Evolutionary conservation across 1,140 invertebrate genomes (phyloP), one percentile per base, ranked within the genome.

Genomic region (Microplitis mediator): DNA sequence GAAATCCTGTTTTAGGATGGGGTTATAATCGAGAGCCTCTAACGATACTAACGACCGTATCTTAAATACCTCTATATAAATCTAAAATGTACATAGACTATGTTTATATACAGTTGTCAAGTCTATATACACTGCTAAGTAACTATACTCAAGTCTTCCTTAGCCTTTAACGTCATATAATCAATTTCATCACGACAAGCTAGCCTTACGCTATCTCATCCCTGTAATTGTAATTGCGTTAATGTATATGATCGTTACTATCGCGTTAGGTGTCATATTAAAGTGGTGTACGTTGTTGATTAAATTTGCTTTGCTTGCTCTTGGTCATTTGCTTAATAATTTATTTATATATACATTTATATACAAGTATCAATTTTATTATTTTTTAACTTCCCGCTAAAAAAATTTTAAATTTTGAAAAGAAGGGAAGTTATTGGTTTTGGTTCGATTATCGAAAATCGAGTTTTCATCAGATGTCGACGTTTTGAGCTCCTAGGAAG

Each of bases 171-270:
- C 73, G 58, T 74, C 66, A 74, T 68, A 52, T 74, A 74, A 74
- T 74, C 60, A 74, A 71, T 74, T 74, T 67, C 45, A 74, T 74
- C 73, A 54, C 56, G 50, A 58, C 16, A 62, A 52, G 58, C 34
- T 73, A 54, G 11, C 65, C 61, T 63, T 63, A 39, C 35, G 13
- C 58, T 5, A 70, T 71, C 69, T 72, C 65, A 35, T 34, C 32
- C 56, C 69, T 68, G 71, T 74, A 72, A 75, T 75, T 75, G 65
- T 75, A 75, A 75, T 75, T 75, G 65, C 52, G 65, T 75, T 75
- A 75, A 72, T 75, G 56, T 63, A 75, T 60, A 60, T 32, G 54
- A 74, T 74, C 56, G 58, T 75, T 71, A 75, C 62, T 52, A 74
- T 45, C 23, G n/a, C 39, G 39, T 35, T 62, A 70, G 58, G 13